Base-by-base conservation (phyloP, 1,140 invertebrate species). In the Cheumatopsyche charites region DNA sequence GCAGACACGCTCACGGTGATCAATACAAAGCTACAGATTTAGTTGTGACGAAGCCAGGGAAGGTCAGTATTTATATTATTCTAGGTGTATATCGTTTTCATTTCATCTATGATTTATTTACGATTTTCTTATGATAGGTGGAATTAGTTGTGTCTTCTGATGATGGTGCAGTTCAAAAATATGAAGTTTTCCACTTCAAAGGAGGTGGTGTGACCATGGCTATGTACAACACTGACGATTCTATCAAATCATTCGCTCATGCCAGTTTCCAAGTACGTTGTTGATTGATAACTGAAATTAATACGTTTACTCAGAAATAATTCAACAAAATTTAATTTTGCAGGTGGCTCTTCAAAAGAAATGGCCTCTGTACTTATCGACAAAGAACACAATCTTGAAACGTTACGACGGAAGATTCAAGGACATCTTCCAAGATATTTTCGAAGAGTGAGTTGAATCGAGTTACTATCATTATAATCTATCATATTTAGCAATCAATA, bases 361-460 rank as follows among this genome's bases (percentile, higher is more conserved):
- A 77, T 93, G 90, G 90, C 92, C 92, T 1, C 82, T 96, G 0
- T 95, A 94, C 81, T 80, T 95, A 78, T 94, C 92, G 52, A 96
- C 94, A 3, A 97, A 97, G 81, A 96, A 96, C 80, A 97, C 94
- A 0, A 96, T 96, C 77, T 83, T 96, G 23, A 97, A 97, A 80
- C 85, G 87, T 73, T 97, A 96, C 79, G 94, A 96, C 82, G 94
- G 94, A 11, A 86, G 92, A n/a, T 96, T 96, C 82, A 95, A 96
- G 83, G 94, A 96, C 79, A 95, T 96, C 75, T 96, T 97, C 82
- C 88, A 95, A 84, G 93, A 94, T 79, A 90, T 96, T 77, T 96
- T 89, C 82, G 88, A 94, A 75, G 88, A 86, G 90, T 93, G 86
- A 80, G 82, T 79, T n/a, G n/a, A n/a, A n/a, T n/a, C n/a, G n/a